Evolutionary conservation across 2,888 invertebrate genomes (phyloP).

Genomic region (Azorinus chamasolen): DNA sequence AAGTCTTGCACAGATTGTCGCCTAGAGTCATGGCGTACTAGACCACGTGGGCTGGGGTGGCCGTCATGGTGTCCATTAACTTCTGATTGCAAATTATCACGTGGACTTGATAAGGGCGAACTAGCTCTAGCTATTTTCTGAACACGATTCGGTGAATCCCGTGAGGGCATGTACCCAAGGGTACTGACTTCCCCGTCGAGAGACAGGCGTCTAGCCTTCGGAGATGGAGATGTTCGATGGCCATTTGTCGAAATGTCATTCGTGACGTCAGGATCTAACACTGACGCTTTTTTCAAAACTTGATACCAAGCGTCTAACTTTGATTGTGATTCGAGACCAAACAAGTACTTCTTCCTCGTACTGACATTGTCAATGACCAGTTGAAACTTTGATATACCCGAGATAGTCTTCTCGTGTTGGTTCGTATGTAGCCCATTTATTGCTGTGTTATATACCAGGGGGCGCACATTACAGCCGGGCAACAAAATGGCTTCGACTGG

Average conservation of each 20-base stretch:
- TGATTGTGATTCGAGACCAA: slow-evolving; percentile 67
- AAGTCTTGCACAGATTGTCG: slow-evolving; percentile 71
- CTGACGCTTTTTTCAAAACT: slow-evolving; percentile 67
- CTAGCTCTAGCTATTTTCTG: slow-evolving; percentile 33
- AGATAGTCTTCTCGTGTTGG: slow-evolving; percentile 67
- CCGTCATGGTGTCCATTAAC: slow-evolving; percentile 16
- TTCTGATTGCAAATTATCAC: slow-evolving; percentile 19
- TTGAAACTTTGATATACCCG: slow-evolving; percentile 74
- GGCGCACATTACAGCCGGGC: slow-evolving; percentile 76
- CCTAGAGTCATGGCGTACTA: slow-evolving; percentile 43
- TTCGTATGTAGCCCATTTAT: slow-evolving; percentile 58
- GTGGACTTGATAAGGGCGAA: slow-evolving; percentile 19
- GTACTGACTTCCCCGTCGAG: slow-evolving; percentile 22
- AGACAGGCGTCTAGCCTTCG: slow-evolving; percentile 9
- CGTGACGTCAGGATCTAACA: slow-evolving; percentile 64
- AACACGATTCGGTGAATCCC: slow-evolving; percentile 50
- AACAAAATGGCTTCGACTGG: slow-evolving; percentile 74
- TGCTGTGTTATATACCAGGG: slow-evolving; percentile 74
- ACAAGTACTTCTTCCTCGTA: slow-evolving; percentile 71
- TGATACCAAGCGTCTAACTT: slow-evolving; percentile 72
- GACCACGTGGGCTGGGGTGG: slow-evolving; percentile 35
- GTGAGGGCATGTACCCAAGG: slow-evolving; percentile 49
- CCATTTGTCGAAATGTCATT: slow-evolving; percentile 47
- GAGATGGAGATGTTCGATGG: slow-evolving; percentile 8
- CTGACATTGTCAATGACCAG: slow-evolving; percentile 75